These are phyloP conservation scores for Erythrocercus mccallii DNA, from an alignment of 2,113 vertebrate species.

Conservation along the genomic window DNA sequence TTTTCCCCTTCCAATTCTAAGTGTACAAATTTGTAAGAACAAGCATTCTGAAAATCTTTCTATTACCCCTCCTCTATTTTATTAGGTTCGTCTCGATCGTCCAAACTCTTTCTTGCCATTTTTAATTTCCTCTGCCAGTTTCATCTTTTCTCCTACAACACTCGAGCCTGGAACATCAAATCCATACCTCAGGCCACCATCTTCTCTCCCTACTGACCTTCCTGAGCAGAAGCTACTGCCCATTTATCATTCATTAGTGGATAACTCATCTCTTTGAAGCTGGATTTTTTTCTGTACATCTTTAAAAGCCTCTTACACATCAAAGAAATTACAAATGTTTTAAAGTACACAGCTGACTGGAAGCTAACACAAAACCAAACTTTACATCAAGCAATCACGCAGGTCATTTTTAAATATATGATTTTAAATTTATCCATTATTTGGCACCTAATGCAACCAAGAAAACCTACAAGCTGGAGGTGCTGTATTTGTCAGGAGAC, in stretches of 20 bases:
- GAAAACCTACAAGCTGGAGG: background rate
- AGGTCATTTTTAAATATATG: background rate
- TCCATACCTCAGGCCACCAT: background rate
- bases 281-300: background rate
- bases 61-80: background rate
- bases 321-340: slow-evolving; percentile 6
- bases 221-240: background rate
- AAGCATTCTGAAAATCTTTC: background rate
- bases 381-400: background rate
- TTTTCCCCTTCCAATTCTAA: background rate
- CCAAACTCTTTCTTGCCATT: background rate
- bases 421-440: slow-evolving; percentile 17
- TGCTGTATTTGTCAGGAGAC: background rate
- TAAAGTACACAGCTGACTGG: slow-evolving; percentile 19
- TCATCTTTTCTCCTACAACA: background rate
- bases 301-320: slow-evolving; percentile 21
- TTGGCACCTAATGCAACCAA: slow-evolving; percentile 4
- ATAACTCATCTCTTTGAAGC: background rate
- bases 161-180: background rate
- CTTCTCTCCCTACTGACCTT: background rate
- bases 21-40: background rate
- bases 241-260: background rate
- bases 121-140: background rate
- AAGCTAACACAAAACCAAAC: background rate
- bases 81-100: background rate